Percentiles rank a stretch among this genome's conserved stretches.
Conservation (phyloP, 2,888 invertebrate species). For the Marasmarcha lunaedactyla region DNA sequence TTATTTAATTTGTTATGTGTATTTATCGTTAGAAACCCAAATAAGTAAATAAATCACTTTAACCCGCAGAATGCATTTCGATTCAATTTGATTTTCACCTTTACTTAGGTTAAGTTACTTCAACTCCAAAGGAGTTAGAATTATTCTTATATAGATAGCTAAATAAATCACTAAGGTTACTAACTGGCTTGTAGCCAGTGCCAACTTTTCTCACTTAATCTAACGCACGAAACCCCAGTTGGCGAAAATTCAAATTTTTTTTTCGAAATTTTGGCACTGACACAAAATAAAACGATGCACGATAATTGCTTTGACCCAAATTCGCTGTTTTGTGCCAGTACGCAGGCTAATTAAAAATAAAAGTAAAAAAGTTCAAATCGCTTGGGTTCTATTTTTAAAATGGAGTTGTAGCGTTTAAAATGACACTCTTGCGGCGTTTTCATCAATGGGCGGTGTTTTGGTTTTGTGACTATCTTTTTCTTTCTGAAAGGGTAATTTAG, state of each 20-base stretch:
- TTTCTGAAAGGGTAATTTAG: no score
- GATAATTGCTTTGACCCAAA: constrained; percentile 54
- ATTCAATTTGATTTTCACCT: no score
- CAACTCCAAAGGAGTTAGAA: background rate
- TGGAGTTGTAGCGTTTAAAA: no score
- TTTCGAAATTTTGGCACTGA: constrained; percentile 51
- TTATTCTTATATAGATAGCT: constrained; percentile 11
- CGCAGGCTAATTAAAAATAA: constrained; percentile 2
- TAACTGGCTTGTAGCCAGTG: constrained; percentile 24
- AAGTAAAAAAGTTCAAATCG: background rate
- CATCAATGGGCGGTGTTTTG: no score
- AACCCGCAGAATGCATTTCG: no score
- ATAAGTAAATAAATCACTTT: no score
- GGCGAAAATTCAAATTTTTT: constrained; percentile 44
- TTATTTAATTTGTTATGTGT: no score
- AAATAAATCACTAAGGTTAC: constrained; percentile 36
- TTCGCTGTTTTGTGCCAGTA: constrained; percentile 22
- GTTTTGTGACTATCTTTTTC: no score
- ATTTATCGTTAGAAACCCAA: no score
- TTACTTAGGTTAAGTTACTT: no score
- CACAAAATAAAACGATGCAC: constrained; percentile 44
- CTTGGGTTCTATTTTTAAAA: background rate
- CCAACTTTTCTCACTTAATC: constrained; percentile 56
- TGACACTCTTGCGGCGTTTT: no score
- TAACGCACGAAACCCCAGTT: constrained; percentile 38